Evolutionary conservation across 2,888 invertebrate genomes (phyloP).

Genomic region (Myopa testacea): DNA sequence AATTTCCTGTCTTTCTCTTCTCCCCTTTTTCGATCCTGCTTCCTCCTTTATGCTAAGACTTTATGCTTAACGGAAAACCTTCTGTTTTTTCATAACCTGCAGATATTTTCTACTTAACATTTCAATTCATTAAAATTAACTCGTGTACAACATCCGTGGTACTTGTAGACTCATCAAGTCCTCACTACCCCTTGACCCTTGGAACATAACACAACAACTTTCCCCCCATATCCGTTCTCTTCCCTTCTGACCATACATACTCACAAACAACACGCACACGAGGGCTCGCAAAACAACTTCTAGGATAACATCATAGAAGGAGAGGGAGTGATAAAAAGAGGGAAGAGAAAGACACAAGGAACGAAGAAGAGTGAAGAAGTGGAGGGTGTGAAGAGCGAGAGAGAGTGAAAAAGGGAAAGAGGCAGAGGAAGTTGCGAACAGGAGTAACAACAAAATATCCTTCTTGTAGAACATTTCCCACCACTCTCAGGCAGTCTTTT

Average conservation of each 20-base stretch:
- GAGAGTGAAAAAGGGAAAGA: no score
- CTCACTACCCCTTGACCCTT: not conserved
- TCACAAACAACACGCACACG: not conserved
- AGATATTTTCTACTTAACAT: constrained; percentile 41
- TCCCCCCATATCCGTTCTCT: not conserved
- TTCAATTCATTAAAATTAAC: constrained; percentile 46
- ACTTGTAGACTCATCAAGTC: not conserved
- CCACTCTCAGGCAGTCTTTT: not conserved
- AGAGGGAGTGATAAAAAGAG: no score
- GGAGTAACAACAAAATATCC: constrained; percentile 18
- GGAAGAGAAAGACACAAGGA: not conserved
- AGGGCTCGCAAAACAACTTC: not conserved
- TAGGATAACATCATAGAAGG: not conserved
- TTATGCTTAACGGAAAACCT: not conserved
- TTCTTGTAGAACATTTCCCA: constrained; percentile 6
- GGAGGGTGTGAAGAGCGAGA: not conserved
- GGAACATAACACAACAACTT: not conserved
- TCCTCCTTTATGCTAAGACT: not conserved
- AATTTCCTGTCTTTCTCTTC: not conserved
- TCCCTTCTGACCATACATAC: not conserved
- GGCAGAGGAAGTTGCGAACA: not conserved
- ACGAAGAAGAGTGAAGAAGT: no score
- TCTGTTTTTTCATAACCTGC: constrained; percentile 24
- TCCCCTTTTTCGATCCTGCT: not conserved
- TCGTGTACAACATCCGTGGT: constrained; percentile 23